Evolutionary conservation across 2,888 invertebrate genomes (phyloP).

Genomic region (Caenorhabditis plicata): DNA sequence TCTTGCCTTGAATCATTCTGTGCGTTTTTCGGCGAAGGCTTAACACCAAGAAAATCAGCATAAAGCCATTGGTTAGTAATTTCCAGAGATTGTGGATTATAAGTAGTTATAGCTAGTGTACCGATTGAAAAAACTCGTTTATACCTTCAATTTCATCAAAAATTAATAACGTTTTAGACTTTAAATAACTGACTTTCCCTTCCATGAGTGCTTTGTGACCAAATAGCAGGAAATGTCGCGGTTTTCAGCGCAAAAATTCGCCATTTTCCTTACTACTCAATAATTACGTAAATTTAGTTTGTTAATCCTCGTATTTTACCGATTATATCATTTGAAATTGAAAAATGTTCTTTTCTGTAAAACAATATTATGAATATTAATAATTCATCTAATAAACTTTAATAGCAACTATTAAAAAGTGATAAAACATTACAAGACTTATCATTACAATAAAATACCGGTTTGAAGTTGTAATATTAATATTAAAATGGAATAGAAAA

Average conservation of each 20-base stretch:
- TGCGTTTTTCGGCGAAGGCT: constrained; percentile 65
- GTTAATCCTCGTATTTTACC: neutral
- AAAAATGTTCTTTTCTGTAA: too few relatives aligned
- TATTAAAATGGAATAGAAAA: neutral
- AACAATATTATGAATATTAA: too few relatives aligned
- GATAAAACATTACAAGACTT: constrained; percentile 14
- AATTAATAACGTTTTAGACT: neutral
- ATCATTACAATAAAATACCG: neutral
- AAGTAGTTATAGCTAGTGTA: constrained; percentile 90
- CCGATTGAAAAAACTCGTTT: constrained; percentile 95
- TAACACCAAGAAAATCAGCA: constrained; percentile 68
- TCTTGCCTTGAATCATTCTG: constrained; percentile 54
- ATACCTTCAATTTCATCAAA: constrained; percentile 73
- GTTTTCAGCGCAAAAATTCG: constrained; percentile 77
- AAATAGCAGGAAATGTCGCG: constrained; percentile 93
- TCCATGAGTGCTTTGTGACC: constrained; percentile 96
- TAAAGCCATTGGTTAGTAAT: constrained; percentile 82
- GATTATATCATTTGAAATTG: too few relatives aligned
- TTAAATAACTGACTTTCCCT: constrained; percentile 77
- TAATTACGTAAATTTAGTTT: neutral
- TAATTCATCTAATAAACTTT: too few relatives aligned
- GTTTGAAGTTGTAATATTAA: neutral
- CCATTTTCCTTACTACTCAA: constrained; percentile 11
- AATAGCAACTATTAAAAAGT: too few relatives aligned
- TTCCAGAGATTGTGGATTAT: constrained; percentile 86